A percentile compares a stretch with the other conserved stretches of the same genome.
phyloP scores from a whole-genome alignment of 1,140 invertebrate genomes.

The Patella vulgata region DNA sequence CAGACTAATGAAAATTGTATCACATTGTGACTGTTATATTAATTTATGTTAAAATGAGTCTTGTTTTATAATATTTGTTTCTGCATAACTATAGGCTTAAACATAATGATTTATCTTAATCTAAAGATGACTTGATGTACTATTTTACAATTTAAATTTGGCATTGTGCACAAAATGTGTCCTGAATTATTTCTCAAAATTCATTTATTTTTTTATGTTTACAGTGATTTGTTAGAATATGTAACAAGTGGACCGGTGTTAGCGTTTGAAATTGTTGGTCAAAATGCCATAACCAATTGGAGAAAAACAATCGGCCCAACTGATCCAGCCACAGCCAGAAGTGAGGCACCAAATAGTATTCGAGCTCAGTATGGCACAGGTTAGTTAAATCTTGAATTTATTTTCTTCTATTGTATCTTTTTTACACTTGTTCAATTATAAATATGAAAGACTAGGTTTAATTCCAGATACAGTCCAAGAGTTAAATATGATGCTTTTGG shows the following conservation, averaged over 20 bases:
- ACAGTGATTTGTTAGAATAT: slow-evolving; percentile 67
- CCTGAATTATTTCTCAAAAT: too few species aligned
- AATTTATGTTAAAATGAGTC: too few species aligned
- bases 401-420: slow-evolving; percentile 1
- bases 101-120: neutral
- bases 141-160: too few species aligned
- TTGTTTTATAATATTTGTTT: too few species aligned
- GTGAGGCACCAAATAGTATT: slow-evolving; percentile 72
- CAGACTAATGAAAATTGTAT: too few species aligned
- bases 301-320: slow-evolving; percentile 74
- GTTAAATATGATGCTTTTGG: too few species aligned
- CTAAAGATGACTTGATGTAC: neutral
- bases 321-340: slow-evolving; percentile 74
- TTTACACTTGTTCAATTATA: slow-evolving; percentile 5
- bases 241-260: slow-evolving; percentile 79
- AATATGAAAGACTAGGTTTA: neutral
- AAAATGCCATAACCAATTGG: slow-evolving; percentile 75
- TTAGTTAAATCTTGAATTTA: slow-evolving; percentile 20
- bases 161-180: too few species aligned
- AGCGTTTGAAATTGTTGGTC: slow-evolving; percentile 80
- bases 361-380: slow-evolving; percentile 78
- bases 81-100: slow-evolving; percentile 5
- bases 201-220: too few species aligned
- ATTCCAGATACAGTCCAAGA: too few species aligned
- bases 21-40: too few species aligned